Base-by-base conservation (phyloP, 2,113 vertebrate genomes). In the Microcebus griseorufus region DNA sequence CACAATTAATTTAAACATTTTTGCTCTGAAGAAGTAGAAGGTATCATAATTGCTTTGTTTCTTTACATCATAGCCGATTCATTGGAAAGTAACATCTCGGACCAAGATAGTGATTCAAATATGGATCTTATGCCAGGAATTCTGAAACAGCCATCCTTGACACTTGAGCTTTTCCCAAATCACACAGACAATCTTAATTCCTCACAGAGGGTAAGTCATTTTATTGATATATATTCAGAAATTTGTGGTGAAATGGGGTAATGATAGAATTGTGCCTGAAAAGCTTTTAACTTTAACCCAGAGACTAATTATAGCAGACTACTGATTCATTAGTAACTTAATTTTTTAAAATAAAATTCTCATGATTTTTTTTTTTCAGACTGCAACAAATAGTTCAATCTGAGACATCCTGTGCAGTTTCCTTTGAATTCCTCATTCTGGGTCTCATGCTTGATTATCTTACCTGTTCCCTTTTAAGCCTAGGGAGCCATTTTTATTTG, bases 111-210 rank as follows among this genome's bases (percentile, higher is more conserved):
- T 6, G 99, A 99, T 96, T 99, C 99, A 94, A 99, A 99, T 97
- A 98, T 99, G 98, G 99, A 99, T 94, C 98, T 99, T 69, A 98
- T 99, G 97, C 99, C 99, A 67, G 98, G 99, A 97, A 98, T 99
- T 98, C 92, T 99, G 82, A 99, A 99, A 98, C 99, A 99, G 97
- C 99, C 98, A 93, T 98, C 99, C 92, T 98, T 99, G 96, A 99
- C 99, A 65, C 99, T 99, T 98, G 99, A 99, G 97, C 99, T 99
- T 88, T 99, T 99, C 97, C 99, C 99, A 96, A 99, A 97, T 98
- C 99, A 99, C 79, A 99, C 99, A 82, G 99, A 99, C 97, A 99
- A 98, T 99, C 98, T 99, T 87, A 99, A 99, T 98, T 99, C 99
- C 62, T 99, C 99, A 79, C 99, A 99, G 97, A 99, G 99, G 99